Percentiles rank a stretch among this genome's conserved stretches.
Evolutionary conservation across 2,888 invertebrate genomes (phyloP).

Genomic region (Drosophila neutralis): DNA sequence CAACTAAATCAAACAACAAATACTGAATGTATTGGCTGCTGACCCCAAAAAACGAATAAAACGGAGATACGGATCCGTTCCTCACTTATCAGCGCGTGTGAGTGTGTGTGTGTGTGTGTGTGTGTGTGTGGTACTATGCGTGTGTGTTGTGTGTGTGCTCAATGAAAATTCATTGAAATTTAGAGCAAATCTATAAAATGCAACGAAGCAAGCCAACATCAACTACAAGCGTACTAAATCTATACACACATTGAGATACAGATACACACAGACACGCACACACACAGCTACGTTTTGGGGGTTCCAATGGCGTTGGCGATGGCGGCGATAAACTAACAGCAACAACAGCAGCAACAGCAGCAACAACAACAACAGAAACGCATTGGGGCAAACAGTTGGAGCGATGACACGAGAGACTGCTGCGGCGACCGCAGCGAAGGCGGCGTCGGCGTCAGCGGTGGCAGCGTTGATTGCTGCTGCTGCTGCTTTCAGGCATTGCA

Average conservation of each 20-base stretch:
- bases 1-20: slow-evolving; percentile 32
- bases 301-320: slow-evolving; percentile 65
- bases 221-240: slow-evolving; percentile 52
- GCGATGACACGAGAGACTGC: slow-evolving; percentile 58
- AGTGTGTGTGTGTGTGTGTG: slow-evolving; percentile 13
- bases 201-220: slow-evolving; percentile 66
- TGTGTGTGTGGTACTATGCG: slow-evolving; percentile 1
- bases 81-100: slow-evolving; percentile 64
- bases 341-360: slow-evolving; percentile 31
- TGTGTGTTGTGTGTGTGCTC: slow-evolving; percentile 47
- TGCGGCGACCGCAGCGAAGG: slow-evolving; percentile 37
- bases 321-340: slow-evolving; percentile 66
- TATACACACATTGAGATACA: slow-evolving; percentile 18
- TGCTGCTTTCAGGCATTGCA: slow-evolving; percentile 52
- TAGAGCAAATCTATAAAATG: slow-evolving; percentile 79
- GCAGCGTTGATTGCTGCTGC: slow-evolving; percentile 11
- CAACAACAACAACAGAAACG: slow-evolving; percentile 30
- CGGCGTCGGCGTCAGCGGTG: background rate
- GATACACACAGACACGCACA: slow-evolving; percentile 4
- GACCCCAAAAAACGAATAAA: slow-evolving; percentile 58
- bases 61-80: slow-evolving; percentile 71
- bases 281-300: slow-evolving; percentile 35
- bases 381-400: slow-evolving; percentile 54
- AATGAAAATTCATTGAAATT: slow-evolving; percentile 80
- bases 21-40: slow-evolving; percentile 53